A percentile compares a stretch with the other conserved stretches of the same genome.
These are phyloP conservation scores for Piaya cayana DNA, from an alignment of 2,113 vertebrate species.

Conservation along the genomic window DNA sequence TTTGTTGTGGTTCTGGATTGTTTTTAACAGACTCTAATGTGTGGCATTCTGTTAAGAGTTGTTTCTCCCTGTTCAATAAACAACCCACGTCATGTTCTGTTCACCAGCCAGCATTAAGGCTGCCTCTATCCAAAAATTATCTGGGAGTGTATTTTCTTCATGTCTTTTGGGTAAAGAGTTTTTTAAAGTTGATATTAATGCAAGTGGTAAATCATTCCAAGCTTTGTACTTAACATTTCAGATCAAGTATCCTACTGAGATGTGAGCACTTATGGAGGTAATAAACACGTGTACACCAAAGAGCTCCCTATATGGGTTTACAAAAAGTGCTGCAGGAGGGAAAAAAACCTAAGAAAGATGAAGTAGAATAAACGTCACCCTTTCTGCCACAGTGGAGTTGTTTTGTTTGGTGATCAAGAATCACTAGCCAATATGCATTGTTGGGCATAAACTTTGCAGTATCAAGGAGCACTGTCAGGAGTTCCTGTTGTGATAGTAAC, in stretches of 20 bases:
- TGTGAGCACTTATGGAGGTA: neutral
- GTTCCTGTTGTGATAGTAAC: neutral
- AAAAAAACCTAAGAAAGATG: neutral
- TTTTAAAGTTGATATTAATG: neutral
- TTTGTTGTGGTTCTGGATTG: neutral
- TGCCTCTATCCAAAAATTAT: neutral
- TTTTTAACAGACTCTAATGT: rapidly evolving
- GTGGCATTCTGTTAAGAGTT: neutral
- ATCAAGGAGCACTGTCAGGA: no score
- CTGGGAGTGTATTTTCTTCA: neutral
- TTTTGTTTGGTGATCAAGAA: neutral
- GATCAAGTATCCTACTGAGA: neutral
- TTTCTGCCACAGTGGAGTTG: rapidly evolving
- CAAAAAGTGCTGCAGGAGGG: neutral
- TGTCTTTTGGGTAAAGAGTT: neutral
- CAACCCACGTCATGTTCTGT: rapidly evolving
- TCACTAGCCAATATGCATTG: no score
- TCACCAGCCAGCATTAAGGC: neutral
- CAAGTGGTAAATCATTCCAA: neutral
- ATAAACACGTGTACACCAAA: neutral
- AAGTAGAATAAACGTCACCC: neutral
- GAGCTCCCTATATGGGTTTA: neutral
- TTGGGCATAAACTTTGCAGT: neutral
- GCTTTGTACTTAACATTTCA: neutral
- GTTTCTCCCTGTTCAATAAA: neutral